A percentile compares a stretch with the other conserved stretches of the same genome.
Conservation (phyloP, 2,888 invertebrate species). For the Erebia palarica region DNA sequence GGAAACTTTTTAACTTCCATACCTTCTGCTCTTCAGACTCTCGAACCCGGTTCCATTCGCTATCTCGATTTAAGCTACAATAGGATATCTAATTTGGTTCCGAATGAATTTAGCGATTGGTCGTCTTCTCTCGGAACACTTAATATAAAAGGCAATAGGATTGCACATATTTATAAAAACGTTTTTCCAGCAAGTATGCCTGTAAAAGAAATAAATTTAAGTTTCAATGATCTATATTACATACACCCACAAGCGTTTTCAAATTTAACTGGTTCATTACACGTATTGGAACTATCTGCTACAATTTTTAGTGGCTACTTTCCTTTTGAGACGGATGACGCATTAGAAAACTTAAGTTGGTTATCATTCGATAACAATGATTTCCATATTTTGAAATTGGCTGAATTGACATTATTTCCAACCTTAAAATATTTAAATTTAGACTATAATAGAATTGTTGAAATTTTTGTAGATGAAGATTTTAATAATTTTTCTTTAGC, state of each 20-base stretch:
- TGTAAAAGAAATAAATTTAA: slow-evolving; percentile 93
- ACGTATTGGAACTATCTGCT: slow-evolving; percentile 93
- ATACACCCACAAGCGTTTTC: slow-evolving; percentile 91
- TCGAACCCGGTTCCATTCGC: slow-evolving; percentile 86
- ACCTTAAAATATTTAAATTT: slow-evolving; percentile 91
- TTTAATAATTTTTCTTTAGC: slow-evolving; percentile 86
- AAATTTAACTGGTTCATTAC: slow-evolving; percentile 88
- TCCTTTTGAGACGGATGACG: slow-evolving; percentile 89
- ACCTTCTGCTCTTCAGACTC: slow-evolving; percentile 87
- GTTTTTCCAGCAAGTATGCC: slow-evolving; percentile 88
- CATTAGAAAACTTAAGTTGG: slow-evolving; percentile 89
- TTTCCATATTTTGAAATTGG: slow-evolving; percentile 87
- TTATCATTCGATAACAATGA: slow-evolving; percentile 94
- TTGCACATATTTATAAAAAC: slow-evolving; percentile 87
- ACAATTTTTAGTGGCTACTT: slow-evolving; percentile 91
- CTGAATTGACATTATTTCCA: slow-evolving; percentile 86
- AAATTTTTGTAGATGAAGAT: slow-evolving; percentile 86
- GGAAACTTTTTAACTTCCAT: slow-evolving; percentile 90
- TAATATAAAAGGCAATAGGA: slow-evolving; percentile 91
- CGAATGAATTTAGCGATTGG: slow-evolving; percentile 90
- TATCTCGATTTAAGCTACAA: slow-evolving; percentile 95
- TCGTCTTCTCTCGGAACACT: slow-evolving; percentile 90
- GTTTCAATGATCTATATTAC: slow-evolving; percentile 93
- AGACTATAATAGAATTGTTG: slow-evolving; percentile 91
- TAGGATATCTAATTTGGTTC: slow-evolving; percentile 88